Evolutionary conservation across 2,797 vertebrate genomes (phyloP), one percentile per base, ranked within the genome.

Genomic region (Argyrosomus regius): DNA sequence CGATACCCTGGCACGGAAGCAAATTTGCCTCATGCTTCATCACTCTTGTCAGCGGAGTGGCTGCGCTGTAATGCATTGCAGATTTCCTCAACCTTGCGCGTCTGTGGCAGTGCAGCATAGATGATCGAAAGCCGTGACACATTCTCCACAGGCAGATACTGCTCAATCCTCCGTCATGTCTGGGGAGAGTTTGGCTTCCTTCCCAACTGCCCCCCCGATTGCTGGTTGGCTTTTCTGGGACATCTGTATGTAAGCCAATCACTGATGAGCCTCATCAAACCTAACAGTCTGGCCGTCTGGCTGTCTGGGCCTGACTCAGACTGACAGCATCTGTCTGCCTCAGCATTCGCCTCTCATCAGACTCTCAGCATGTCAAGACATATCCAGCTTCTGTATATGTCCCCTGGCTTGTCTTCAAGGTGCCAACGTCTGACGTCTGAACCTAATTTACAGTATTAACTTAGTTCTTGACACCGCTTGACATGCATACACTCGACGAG

Each of bases 211-310:
- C 58, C 43, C 35, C 52, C 43, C 28, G 26, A 28, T 71, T 39
- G 18, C 63, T 53, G 62, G 43, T 61, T 24, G 54, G 64, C 41
- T 53, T 76, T 60, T 35, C 18, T 63, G 56, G 64, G 80, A 85
- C 59, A 64, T 85, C 62, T 87, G 60, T 72, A 57, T 63, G 72
- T 77, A 66, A 77, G 65, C 72, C 85, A 86, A 76, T 82, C 78
- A 74, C 48, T 50, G 65, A 78, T 64, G 65, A 75, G 75, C 49
- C 48, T 68, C 13, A 8, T 74, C 77, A 63, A 64, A 63, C 22
- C 57, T 24, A 63, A 75, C 50, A 52, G 77, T 78, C 77, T 66
- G 72, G 60, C 67, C 41, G 46, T 73, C 72, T 76, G 48, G 41
- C 69, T 80, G 61, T 71, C 61, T 54, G 41, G 71, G 39, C 50